A percentile compares a stretch with the other conserved stretches of the same genome.
phyloP scores from a whole-genome alignment of 2,797 vertebrate genomes.

The Acestrorhynchus altus region DNA sequence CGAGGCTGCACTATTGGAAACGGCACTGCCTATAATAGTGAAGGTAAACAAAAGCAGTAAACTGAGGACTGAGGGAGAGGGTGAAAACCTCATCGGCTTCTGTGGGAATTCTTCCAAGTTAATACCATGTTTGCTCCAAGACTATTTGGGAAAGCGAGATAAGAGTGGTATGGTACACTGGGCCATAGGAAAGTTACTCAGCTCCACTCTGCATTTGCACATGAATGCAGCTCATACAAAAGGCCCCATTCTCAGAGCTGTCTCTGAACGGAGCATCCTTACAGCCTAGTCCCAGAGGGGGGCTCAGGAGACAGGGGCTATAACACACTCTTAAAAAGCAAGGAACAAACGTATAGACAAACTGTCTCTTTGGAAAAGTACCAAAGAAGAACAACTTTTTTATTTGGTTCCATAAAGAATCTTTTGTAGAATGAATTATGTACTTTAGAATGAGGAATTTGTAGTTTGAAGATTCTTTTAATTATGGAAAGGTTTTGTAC shows the following conservation, averaged over 20 bases:
- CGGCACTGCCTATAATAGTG: background rate
- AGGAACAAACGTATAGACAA: constrained; percentile 14
- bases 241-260: constrained; percentile 59
- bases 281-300: constrained; percentile 26
- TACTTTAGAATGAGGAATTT: too few relatives aligned
- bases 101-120: constrained; percentile 40
- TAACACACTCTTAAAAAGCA: constrained; percentile 33
- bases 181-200: constrained; percentile 48
- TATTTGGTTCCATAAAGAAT: too few relatives aligned
- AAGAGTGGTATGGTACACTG: constrained; percentile 44
- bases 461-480: too few relatives aligned
- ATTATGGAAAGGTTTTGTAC: too few relatives aligned
- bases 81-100: constrained; percentile 17
- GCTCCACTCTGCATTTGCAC: constrained; percentile 54
- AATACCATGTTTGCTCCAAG: constrained; percentile 37
- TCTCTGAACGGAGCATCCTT: constrained; percentile 46
- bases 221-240: constrained; percentile 59
- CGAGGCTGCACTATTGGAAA: too few relatives aligned
- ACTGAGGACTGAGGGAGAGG: constrained; percentile 1
- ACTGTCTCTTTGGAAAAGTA: background rate
- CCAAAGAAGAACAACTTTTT: too few relatives aligned
- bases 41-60: constrained; percentile 1
- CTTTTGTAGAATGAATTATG: too few relatives aligned
- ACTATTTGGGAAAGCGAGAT: constrained; percentile 50
- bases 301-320: constrained; percentile 31